Base-by-base conservation (phyloP, 2,113 vertebrate genomes). In the Oxyruncus cristatus region DNA sequence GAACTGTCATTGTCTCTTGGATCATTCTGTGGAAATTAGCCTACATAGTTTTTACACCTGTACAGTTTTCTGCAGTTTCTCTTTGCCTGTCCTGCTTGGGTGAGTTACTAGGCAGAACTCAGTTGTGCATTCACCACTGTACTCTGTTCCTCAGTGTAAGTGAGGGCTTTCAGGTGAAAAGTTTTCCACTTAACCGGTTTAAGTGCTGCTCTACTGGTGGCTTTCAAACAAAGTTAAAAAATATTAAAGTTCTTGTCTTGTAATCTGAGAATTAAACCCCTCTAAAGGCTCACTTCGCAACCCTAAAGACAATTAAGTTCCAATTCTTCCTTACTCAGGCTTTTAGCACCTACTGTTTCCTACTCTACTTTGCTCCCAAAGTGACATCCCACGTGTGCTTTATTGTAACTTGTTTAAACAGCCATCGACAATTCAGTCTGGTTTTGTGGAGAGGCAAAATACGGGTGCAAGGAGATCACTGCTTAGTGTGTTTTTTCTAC, bases 381-480 rank as follows among this genome's bases (percentile, higher is more conserved):
- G 44, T 24, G 39, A 39, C 50, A 9, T 66, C 33, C 17, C 35
- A 4, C 2, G 1, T 59, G 39, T n/a, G 23, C 46, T 90, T 84
- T 23, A 46, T 27, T 82, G 39, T 13, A 44, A 11, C 39, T 92
- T 39, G 17, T 81, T 70, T 47, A 15, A 62, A 88, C 78, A 62
- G 39, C n/a, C n/a, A 32, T 61, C 37, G 59, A 2, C 58, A 66
- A 9, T 53, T 49, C 58, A 27, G 37, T 55, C 61, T 66, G 3
- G 37, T 58, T 72, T 59, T 77, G 47, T 46, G 19, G 28, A 13
- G 35, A 53, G 14, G 9, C 59, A 37, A 62, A 66, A 28, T 8
- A 24, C 41, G 35, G 53, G 26, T 44, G 47, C 9, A 4, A 11
- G 33, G 3, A 55, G 20, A 41, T 35, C 0, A 0, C 30, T 42